These are phyloP conservation scores for Drosophila siamana DNA, from an alignment of 2,888 invertebrate species.

Conservation along the genomic window DNA sequence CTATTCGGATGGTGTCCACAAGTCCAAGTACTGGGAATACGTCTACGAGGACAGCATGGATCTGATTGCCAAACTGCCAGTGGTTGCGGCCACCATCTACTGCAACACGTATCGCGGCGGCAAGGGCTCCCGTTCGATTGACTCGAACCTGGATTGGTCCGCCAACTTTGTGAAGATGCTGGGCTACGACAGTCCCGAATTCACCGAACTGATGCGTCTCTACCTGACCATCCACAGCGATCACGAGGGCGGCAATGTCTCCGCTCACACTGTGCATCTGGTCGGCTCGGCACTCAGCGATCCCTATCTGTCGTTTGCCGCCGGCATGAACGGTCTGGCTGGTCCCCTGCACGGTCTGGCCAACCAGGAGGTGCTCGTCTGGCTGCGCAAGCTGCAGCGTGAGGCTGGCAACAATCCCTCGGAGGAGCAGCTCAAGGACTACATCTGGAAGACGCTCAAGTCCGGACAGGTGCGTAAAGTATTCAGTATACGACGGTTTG, in stretches of 20 bases:
- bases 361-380: conserved; percentile 96
- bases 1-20: conserved; percentile 88
- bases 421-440: conserved; percentile 97
- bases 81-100: conserved; percentile 94
- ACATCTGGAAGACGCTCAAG: conserved; percentile 98
- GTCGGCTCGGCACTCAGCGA: conserved; percentile 95
- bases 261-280: conserved; percentile 94
- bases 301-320: conserved; percentile 93
- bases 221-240: conserved; percentile 94
- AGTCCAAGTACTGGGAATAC: conserved; percentile 91
- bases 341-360: conserved; percentile 96
- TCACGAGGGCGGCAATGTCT: conserved; percentile 96
- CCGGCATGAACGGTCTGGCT: conserved; percentile 94
- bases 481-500: neutral
- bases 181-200: conserved; percentile 89
- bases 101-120: conserved; percentile 90
- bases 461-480: conserved; percentile 88
- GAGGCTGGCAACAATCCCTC: conserved; percentile 94
- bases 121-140: conserved; percentile 91
- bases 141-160: conserved; percentile 93
- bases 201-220: conserved; percentile 93
- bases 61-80: conserved; percentile 94
- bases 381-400: conserved; percentile 95
- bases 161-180: conserved; percentile 93
- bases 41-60: conserved; percentile 94